These are phyloP conservation scores for Lamproptera curius DNA, from an alignment of 2,888 invertebrate genomes.

Conservation along the genomic window DNA sequence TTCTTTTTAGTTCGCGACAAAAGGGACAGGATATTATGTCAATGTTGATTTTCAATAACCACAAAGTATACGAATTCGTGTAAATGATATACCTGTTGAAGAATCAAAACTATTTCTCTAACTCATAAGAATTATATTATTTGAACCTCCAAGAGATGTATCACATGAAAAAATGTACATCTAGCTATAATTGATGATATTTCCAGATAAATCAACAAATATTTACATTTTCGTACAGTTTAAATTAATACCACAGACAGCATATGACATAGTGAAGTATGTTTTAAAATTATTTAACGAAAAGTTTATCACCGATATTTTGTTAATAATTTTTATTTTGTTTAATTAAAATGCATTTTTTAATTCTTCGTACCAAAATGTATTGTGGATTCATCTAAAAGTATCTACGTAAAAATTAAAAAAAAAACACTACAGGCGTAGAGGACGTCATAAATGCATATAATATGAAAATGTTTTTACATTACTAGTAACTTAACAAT, in stretches of 20 bases:
- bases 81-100: constrained; percentile 62
- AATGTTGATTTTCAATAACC: constrained; percentile 2
- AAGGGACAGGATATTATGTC: constrained; percentile 14
- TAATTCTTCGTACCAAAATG: background rate
- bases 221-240: background rate
- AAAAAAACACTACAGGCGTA: constrained; percentile 19
- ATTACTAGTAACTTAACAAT: constrained; percentile 35
- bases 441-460: constrained; percentile 33
- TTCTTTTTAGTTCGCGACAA: background rate
- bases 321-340: too few species aligned
- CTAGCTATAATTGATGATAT: constrained; percentile 20
- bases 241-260: background rate
- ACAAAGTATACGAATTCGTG: constrained; percentile 27
- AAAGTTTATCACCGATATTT: too few species aligned
- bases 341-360: too few species aligned
- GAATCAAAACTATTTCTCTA: constrained; percentile 40
- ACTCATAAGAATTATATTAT: constrained; percentile 23
- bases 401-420: constrained; percentile 13
- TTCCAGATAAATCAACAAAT: constrained; percentile 12
- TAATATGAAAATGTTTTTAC: constrained; percentile 26
- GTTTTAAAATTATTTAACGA: too few species aligned
- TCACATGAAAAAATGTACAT: constrained; percentile 34
- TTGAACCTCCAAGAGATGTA: constrained; percentile 68
- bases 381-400: constrained; percentile 12
- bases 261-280: too few species aligned